phyloP scores from a whole-genome alignment of 2,113 vertebrate species.

The Mohoua ochrocephala region DNA sequence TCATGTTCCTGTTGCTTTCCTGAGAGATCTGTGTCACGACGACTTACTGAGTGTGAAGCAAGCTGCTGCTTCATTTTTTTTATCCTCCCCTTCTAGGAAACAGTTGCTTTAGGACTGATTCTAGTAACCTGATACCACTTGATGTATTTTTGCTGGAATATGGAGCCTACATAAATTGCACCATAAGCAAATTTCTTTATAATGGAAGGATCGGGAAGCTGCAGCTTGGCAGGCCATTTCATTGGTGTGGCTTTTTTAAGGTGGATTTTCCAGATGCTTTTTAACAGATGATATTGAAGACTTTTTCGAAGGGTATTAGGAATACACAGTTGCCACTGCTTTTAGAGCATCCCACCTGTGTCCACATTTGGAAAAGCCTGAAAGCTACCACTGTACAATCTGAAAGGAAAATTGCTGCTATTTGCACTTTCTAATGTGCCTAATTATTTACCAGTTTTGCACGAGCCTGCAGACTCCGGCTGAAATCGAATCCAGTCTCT shows the following conservation, averaged over 20 bases:
- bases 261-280: slow-evolving; percentile 47
- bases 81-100: neutral
- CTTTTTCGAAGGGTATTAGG: neutral
- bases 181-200: slow-evolving; percentile 56
- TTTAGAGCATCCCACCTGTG: neutral
- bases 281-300: neutral
- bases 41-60: neutral
- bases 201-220: slow-evolving; percentile 53
- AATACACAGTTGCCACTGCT: neutral
- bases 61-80: neutral
- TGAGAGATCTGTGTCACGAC: neutral
- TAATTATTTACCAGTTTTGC: neutral
- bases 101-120: slow-evolving; percentile 24
- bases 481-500: neutral
- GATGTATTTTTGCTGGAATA: slow-evolving; percentile 60
- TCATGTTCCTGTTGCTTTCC: neutral
- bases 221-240: slow-evolving; percentile 40
- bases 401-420: neutral
- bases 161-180: slow-evolving; percentile 23
- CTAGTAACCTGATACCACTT: slow-evolving; percentile 35
- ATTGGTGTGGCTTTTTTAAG: slow-evolving; percentile 47
- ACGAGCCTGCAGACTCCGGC: neutral
- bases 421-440: neutral
- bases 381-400: neutral
- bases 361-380: neutral